phyloP scores from a whole-genome alignment of 2,113 vertebrate genomes.

The Lophura nycthemera region DNA sequence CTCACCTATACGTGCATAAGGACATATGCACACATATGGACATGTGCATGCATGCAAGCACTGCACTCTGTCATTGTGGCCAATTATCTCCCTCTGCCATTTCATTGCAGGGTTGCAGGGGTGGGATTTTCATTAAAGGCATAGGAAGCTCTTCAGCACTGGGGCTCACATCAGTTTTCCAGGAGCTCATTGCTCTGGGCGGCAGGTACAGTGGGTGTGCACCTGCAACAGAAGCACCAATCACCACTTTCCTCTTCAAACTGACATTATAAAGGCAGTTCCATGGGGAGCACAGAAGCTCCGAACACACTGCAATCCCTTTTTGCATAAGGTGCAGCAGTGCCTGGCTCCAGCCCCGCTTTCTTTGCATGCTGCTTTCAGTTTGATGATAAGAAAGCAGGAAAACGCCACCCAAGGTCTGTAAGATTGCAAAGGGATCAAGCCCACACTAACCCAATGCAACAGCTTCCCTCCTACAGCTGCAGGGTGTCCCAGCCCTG shows the following conservation, averaged over 20 bases:
- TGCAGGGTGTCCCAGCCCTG: not conserved
- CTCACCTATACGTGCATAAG: no score
- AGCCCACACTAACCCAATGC: accelerated
- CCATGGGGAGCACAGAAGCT: not conserved
- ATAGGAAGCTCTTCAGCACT: not conserved
- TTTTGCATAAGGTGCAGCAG: not conserved
- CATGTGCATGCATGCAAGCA: accelerated
- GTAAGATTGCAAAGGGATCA: not conserved
- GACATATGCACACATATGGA: not conserved
- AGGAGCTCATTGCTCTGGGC: accelerated
- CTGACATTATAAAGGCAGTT: no score
- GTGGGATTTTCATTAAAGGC: not conserved
- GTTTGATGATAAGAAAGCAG: not conserved
- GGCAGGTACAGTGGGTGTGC: accelerated
- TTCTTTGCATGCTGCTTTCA: not conserved
- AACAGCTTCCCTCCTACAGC: not conserved
- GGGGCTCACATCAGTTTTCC: not conserved
- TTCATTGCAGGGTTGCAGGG: no score
- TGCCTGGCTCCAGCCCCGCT: not conserved
- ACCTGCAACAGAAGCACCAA: accelerated
- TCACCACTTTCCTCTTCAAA: not conserved
- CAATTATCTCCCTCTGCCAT: not conserved
- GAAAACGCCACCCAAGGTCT: not conserved
- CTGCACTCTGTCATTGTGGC: not conserved
- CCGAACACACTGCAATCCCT: not conserved